phyloP scores from a whole-genome alignment of 2,113 vertebrate genomes.

The Platycercus adscitus region DNA sequence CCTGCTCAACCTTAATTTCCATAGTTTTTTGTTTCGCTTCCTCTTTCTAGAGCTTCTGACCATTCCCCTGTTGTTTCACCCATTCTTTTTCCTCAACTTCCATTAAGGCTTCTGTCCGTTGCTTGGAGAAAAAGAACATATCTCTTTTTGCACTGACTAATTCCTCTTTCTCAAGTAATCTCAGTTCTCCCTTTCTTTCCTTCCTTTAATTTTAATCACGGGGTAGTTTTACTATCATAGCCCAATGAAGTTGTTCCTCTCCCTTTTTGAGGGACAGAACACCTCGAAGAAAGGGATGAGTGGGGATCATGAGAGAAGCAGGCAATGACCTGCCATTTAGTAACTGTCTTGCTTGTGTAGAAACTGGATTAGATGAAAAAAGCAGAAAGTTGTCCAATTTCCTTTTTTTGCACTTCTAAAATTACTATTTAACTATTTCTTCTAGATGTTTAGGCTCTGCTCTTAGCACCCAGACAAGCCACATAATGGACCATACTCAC shows the following conservation, averaged over 20 bases:
- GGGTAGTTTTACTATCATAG: not conserved
- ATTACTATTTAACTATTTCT: not conserved
- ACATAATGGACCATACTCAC: not conserved
- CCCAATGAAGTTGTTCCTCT: not conserved
- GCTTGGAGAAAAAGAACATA: not conserved
- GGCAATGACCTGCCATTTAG: not conserved
- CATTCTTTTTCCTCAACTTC: not conserved
- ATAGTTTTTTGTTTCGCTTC: not conserved
- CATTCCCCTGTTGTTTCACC: not conserved
- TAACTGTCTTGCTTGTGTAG: not conserved
- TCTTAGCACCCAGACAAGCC: not conserved
- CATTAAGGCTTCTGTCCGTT: not conserved
- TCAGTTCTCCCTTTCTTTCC: not conserved
- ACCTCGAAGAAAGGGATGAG: not conserved
- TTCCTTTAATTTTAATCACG: not conserved
- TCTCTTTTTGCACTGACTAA: not conserved
- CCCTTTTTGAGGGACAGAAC: not conserved
- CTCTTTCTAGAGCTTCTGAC: not conserved
- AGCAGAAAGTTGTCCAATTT: not conserved
- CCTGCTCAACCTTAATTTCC: not conserved
- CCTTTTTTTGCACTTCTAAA: not conserved
- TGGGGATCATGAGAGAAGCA: not conserved
- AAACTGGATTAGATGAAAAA: not conserved
- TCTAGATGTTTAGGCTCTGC: too few species aligned
- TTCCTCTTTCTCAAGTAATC: not conserved